Conservation (phyloP, 2,888 invertebrate genomes). For the Phyllotreta striolata region DNA sequence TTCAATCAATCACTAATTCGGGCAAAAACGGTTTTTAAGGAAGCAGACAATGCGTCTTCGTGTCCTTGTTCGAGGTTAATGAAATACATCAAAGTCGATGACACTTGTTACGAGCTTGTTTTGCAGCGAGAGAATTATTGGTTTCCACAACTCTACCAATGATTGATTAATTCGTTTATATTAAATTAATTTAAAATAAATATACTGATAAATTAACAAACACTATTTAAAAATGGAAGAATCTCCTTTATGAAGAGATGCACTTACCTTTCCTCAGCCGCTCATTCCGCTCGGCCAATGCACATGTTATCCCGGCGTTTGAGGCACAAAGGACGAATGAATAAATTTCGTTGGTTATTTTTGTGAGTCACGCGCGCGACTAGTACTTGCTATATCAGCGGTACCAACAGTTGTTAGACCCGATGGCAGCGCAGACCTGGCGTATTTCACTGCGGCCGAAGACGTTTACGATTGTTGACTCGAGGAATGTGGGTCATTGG, state of each 20-base stretch:
- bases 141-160: too few relatives aligned
- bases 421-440: conserved; percentile 33
- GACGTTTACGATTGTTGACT: conserved; percentile 46
- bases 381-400: conserved; percentile 5
- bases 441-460: conserved; percentile 35
- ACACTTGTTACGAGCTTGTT: neutral
- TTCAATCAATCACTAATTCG: too few relatives aligned
- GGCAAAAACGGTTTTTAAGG: neutral
- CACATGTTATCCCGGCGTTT: conserved; percentile 5
- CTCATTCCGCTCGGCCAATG: neutral
- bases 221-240: conserved; percentile 1
- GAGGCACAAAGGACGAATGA: conserved; percentile 16
- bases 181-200: too few relatives aligned
- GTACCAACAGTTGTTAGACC: conserved; percentile 31
- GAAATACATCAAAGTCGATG: conserved; percentile 9
- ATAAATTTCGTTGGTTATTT: conserved; percentile 4
- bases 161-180: too few relatives aligned
- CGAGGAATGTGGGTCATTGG: conserved; percentile 57
- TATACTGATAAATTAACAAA: neutral
- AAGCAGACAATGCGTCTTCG: neutral
- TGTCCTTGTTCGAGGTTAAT: conserved; percentile 13
- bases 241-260: neutral
- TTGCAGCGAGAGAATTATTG: neutral
- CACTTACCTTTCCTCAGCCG: conserved; percentile 1
- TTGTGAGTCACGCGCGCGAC: conserved; percentile 29